Conservation (phyloP, 2,797 vertebrate species). For the Peromyscus attwateri region DNA sequence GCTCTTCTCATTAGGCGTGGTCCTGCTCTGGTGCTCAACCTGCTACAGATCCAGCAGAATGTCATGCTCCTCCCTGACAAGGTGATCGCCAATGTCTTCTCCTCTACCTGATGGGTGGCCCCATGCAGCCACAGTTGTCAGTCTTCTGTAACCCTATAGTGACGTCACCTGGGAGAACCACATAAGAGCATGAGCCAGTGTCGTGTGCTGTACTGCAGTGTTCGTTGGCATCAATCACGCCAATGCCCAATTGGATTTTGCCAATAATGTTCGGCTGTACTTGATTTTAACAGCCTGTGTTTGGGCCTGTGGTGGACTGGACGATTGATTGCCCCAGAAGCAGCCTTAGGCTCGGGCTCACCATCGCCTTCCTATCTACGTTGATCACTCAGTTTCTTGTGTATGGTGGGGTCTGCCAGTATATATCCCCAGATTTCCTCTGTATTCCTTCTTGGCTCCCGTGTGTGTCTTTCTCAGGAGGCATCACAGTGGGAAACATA, state of each 20-base stretch:
- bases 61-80: conserved; percentile 97
- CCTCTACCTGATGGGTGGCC: conserved; percentile 98
- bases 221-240: conserved; percentile 99
- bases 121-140: conserved; percentile 97
- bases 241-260: conserved; percentile 98
- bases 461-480: conserved; percentile 99
- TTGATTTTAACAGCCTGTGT: conserved; percentile 96
- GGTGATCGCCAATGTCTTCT: conserved; percentile 93
- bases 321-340: conserved; percentile 96
- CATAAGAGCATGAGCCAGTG: conserved; percentile 99
- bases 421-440: conserved; percentile 97
- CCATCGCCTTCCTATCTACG: conserved; percentile 96
- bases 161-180: conserved; percentile 97
- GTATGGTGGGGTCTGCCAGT: conserved; percentile 98
- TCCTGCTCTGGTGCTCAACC: conserved; percentile 97
- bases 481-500: conserved; percentile 98
- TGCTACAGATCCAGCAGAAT: conserved; percentile 97
- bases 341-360: conserved; percentile 97
- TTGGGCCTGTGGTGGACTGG: conserved; percentile 98
- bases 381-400: conserved; percentile 97
- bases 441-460: conserved; percentile 99
- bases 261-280: conserved; percentile 97
- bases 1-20: conserved; percentile 95
- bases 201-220: conserved; percentile 98
- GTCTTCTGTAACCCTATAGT: conserved; percentile 97